Evolutionary conservation across 1,140 invertebrate species (phyloP), one percentile per base, ranked within the genome.

Genomic region (Scaptodrosophila lebanonensis): DNA sequence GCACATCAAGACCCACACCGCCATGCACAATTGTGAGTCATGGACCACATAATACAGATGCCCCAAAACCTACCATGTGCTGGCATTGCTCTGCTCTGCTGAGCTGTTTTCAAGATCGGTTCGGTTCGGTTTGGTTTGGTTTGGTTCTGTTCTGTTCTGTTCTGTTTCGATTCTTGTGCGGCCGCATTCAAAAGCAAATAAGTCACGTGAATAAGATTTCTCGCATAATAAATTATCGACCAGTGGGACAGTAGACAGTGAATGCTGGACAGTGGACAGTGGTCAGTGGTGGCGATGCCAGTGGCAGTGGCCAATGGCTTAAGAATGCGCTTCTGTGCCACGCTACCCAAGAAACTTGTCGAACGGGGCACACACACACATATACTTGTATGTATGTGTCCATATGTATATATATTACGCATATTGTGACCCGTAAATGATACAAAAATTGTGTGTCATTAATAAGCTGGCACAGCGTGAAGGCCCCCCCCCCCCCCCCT

Each of bases 161-260:
- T 42, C 53, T 53, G 38, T 61, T 62, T 58, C 47, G 47, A 50
- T 66, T 43, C 64, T 47, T 66, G 60, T 66, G 64, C 63, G 64
- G 64, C 64, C 61, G 73, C 75, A 71, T 83, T 83, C 73, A 83
- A 70, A 85, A 79, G 72, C 83, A 83, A 85, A 85, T 85, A 85
- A 85, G 83, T 85, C 83, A 85, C 83, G 66, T 85, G 76, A 71
- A 83, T 73, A 76, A 71, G 83, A 85, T 85, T 85, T 85, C 83
- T 83, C 83, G 83, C 72, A 85, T 85, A 83, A 85, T 85, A 85
- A 85, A 85, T 85, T 85, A 85, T 79, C 69, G 63, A 65, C n/a
- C n/a, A n/a, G n/a, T n/a, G n/a, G n/a, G n/a, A n/a, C n/a, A n/a
- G n/a, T n/a, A n/a, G n/a, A n/a, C n/a, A n/a, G n/a, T n/a, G n/a